These are phyloP conservation scores for Cardiocondyla obscurior DNA, from an alignment of 1,140 invertebrate genomes.

Conservation along the genomic window DNA sequence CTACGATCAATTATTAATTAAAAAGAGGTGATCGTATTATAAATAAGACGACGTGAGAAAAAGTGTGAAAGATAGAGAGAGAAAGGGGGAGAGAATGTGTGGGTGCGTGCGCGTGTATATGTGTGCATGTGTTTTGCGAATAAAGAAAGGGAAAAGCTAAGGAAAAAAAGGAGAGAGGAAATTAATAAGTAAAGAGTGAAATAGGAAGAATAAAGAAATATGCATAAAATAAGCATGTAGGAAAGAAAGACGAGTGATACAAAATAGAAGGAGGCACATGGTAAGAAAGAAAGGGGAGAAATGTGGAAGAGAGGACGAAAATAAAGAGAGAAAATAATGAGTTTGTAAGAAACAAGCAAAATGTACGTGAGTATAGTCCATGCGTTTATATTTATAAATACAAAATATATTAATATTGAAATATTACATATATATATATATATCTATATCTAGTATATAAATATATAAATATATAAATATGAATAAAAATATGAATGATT, in stretches of 20 bases:
- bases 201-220: neutral
- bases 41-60: constrained; percentile 31
- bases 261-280: neutral
- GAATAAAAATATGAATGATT: constrained; percentile 75
- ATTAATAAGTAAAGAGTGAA: neutral
- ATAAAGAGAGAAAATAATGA: constrained; percentile 13
- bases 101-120: neutral
- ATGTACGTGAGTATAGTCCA: constrained; percentile 78
- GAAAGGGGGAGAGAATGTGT: neutral
- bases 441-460: constrained; percentile 72
- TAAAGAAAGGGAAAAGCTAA: neutral
- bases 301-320: neutral
- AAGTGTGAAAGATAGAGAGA: constrained; percentile 27
- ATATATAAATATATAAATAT: constrained; percentile 64
- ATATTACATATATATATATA: constrained; percentile 78
- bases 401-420: constrained; percentile 77
- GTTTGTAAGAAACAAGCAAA: constrained; percentile 69
- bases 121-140: neutral
- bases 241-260: neutral
- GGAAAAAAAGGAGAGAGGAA: neutral
- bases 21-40: constrained; percentile 42
- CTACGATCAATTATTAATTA: constrained; percentile 79
- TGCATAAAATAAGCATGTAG: constrained; percentile 16
- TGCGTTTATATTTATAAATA: constrained; percentile 76
- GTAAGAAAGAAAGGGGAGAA: no score